Conservation (phyloP, 2,888 invertebrate genomes). For the Galeruca laticollis region DNA sequence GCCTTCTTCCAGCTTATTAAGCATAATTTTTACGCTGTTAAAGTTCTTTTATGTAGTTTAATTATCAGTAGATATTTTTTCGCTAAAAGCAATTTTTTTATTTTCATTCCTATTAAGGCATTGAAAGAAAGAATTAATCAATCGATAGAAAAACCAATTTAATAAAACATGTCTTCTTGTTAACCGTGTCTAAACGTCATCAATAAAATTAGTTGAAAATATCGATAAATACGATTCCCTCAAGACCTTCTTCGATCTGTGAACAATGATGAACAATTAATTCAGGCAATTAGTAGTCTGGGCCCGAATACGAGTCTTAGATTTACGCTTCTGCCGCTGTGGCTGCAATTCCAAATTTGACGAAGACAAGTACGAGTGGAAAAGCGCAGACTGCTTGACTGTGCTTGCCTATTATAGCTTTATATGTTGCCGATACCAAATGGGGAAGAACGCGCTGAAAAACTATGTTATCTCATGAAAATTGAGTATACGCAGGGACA, state of each 20-base stretch:
- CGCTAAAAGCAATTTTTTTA: slow-evolving; percentile 9
- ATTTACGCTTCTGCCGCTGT: slow-evolving; percentile 64
- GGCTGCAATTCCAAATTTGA: slow-evolving; percentile 67
- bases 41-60: background rate
- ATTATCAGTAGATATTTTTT: slow-evolving; percentile 2
- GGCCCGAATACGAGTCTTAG: slow-evolving; percentile 59
- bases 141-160: slow-evolving; percentile 32
- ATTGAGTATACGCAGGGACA: slow-evolving; percentile 46
- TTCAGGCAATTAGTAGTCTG: slow-evolving; percentile 66
- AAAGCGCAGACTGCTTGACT: slow-evolving; percentile 66
- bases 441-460: slow-evolving; percentile 62
- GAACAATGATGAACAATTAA: slow-evolving; percentile 63
- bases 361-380: slow-evolving; percentile 65
- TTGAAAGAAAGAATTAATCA: slow-evolving; percentile 20
- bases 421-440: slow-evolving; percentile 63
- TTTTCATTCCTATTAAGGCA: slow-evolving; percentile 14
- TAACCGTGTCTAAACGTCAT: slow-evolving; percentile 45
- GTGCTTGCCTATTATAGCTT: slow-evolving; percentile 66
- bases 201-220: slow-evolving; percentile 52
- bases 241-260: slow-evolving; percentile 39
- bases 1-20: background rate
- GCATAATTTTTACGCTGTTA: background rate
- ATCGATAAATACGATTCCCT: slow-evolving; percentile 51
- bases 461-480: slow-evolving; percentile 65
- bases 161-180: slow-evolving; percentile 49